Conservation (phyloP, 2,113 vertebrate genomes). For the Pollimyrus isidori region DNA sequence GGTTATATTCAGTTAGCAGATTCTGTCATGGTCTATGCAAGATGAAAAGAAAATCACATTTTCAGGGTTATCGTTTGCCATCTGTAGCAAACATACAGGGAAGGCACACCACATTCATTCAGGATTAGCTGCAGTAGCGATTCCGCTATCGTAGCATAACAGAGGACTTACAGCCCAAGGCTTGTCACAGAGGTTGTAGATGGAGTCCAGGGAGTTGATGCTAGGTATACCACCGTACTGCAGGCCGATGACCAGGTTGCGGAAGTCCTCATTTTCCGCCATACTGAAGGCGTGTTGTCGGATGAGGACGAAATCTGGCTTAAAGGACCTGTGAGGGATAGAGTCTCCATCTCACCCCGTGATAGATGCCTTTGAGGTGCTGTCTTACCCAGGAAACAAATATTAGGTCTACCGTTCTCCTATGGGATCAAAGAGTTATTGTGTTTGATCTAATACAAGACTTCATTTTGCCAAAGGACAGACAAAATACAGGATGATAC, state of each 20-base stretch:
- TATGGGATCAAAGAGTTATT: not conserved
- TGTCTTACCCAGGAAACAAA: not conserved
- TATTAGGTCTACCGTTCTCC: not conserved
- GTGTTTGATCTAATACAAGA: not conserved
- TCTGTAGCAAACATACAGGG: not conserved
- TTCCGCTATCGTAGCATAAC: not conserved
- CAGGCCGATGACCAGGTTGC: constrained; percentile 88
- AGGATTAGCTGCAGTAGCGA: not conserved
- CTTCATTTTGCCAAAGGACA: not conserved
- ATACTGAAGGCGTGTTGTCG: constrained; percentile 94
- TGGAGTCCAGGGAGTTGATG: constrained; percentile 88
- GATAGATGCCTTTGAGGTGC: not conserved
- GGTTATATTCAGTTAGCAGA: not conserved
- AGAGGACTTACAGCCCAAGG: constrained; percentile 80
- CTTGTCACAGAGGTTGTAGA: constrained; percentile 97
- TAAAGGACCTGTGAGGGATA: constrained; percentile 71
- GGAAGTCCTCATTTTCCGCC: constrained; percentile 94
- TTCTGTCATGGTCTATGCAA: not conserved
- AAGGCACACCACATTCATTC: not conserved
- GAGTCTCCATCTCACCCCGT: not conserved
- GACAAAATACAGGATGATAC: not conserved
- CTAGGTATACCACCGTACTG: constrained; percentile 87
- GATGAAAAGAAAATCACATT: not conserved
- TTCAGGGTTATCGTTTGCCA: not conserved
- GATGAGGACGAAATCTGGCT: constrained; percentile 88